phyloP scores from a whole-genome alignment of 2,113 vertebrate species.

The Petrocephalus microphthalmus region DNA sequence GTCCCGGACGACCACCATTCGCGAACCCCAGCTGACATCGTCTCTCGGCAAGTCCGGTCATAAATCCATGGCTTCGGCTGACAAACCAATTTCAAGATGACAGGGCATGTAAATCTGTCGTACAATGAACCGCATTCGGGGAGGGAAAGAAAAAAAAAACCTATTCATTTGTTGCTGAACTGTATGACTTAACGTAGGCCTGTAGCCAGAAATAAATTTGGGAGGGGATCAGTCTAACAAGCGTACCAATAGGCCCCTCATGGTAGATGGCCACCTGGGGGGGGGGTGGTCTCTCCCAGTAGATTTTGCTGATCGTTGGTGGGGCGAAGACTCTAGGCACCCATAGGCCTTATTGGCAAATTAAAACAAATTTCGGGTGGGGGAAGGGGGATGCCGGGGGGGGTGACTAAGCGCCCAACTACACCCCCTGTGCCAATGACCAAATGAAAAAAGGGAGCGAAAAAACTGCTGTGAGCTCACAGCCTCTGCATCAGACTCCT shows the following conservation, averaged over 20 bases:
- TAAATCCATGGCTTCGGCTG: constrained; percentile 7
- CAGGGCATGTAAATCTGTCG: constrained; percentile 14
- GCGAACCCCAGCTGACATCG: neutral
- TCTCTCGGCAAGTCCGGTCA: constrained; percentile 5
- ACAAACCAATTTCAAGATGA: constrained; percentile 15
- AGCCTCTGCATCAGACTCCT: neutral
- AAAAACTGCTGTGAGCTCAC: constrained; percentile 9
- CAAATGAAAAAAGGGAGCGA: constrained; percentile 7
- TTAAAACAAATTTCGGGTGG: neutral
- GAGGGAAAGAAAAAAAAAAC: neutral
- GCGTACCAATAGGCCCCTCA: neutral
- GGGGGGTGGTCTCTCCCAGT: neutral
- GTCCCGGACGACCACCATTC: neutral
- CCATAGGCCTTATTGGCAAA: no score
- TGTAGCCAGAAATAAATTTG: neutral
- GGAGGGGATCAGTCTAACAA: neutral
- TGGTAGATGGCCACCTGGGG: neutral
- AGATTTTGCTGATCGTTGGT: neutral
- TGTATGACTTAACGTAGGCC: neutral
- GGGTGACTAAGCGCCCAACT: neutral
- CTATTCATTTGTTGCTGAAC: constrained; percentile 28
- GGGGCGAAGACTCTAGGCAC: no score
- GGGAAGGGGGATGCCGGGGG: neutral
- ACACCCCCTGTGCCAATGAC: constrained; percentile 16
- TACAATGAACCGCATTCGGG: constrained; percentile 5